Percentiles rank a stretch among this genome's conserved stretches.
These are phyloP conservation scores for Arrhamphus sclerolepis DNA, from an alignment of 2,797 vertebrate species.

Conservation along the genomic window DNA sequence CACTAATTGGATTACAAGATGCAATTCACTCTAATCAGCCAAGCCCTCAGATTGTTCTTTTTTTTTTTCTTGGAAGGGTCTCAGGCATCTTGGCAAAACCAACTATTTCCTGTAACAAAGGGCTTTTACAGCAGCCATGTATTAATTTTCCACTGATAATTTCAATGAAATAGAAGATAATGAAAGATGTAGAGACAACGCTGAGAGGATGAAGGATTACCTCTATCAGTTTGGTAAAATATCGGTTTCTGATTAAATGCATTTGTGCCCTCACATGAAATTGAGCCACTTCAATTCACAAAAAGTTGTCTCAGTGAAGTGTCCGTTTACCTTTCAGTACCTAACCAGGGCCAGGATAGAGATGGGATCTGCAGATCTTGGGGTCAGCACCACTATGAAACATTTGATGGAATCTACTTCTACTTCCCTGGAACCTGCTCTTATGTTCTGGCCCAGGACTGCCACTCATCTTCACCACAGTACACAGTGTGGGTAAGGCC, in stretches of 20 bases:
- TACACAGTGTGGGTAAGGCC: slow-evolving; percentile 97
- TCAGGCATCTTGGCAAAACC: slow-evolving; percentile 49
- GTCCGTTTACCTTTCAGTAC: slow-evolving; percentile 81
- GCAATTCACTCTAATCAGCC: slow-evolving; percentile 30
- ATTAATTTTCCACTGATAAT: slow-evolving; percentile 49
- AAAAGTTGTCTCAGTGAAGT: slow-evolving; percentile 13
- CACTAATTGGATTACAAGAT: slow-evolving; percentile 36
- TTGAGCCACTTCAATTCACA: slow-evolving; percentile 24
- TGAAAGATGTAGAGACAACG: slow-evolving; percentile 33
- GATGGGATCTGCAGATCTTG: slow-evolving; percentile 96
- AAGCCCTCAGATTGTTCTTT: slow-evolving; percentile 17
- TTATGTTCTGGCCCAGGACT: slow-evolving; percentile 96
- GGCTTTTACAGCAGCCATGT: slow-evolving; percentile 45
- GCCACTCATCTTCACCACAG: slow-evolving; percentile 86
- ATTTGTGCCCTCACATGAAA: slow-evolving; percentile 21
- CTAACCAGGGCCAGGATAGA: slow-evolving; percentile 92
- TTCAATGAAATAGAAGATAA: slow-evolving; percentile 39
- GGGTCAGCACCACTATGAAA: slow-evolving; percentile 98
- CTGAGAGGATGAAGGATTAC: slow-evolving; percentile 13
- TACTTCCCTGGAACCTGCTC: slow-evolving; percentile 97
- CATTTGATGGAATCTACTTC: slow-evolving; percentile 98
- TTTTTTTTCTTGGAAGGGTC: slow-evolving; percentile 16
- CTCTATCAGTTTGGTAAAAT: slow-evolving; percentile 10
- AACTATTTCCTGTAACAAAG: slow-evolving; percentile 59
- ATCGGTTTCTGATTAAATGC: slow-evolving; percentile 6